Percentiles rank a stretch among this genome's conserved stretches.
Conservation (phyloP, 2,797 vertebrate genomes). For the Agapornis canus region DNA sequence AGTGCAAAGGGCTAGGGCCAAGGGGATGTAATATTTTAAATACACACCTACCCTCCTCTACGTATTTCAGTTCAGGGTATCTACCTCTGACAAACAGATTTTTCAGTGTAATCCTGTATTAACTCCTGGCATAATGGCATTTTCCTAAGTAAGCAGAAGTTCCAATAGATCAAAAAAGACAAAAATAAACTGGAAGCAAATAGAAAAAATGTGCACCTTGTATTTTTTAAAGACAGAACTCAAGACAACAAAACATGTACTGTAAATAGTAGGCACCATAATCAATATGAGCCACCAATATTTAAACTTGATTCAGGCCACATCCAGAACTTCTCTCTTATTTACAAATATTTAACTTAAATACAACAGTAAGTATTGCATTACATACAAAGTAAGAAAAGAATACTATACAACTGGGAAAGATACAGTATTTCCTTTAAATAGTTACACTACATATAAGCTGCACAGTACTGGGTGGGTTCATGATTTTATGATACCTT, state of each 20-base stretch:
- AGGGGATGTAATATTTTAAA: background rate
- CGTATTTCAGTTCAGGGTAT: background rate
- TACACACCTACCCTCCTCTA: background rate
- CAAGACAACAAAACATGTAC: slow-evolving; percentile 73
- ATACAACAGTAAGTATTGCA: slow-evolving; percentile 86
- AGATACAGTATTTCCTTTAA: slow-evolving; percentile 67
- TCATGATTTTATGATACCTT: slow-evolving; percentile 96
- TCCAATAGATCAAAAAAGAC: background rate
- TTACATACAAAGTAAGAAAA: slow-evolving; percentile 86
- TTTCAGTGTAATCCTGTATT: background rate
- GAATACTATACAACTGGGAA: slow-evolving; percentile 80
- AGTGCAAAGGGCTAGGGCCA: background rate
- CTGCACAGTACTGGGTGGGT: slow-evolving; percentile 34
- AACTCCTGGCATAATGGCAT: background rate
- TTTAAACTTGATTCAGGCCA: slow-evolving; percentile 84
- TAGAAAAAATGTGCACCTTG: slow-evolving; percentile 75
- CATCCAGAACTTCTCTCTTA: slow-evolving; percentile 86
- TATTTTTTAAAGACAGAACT: slow-evolving; percentile 85
- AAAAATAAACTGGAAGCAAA: slow-evolving; percentile 64
- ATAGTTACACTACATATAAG: slow-evolving; percentile 61
- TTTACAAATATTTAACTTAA: slow-evolving; percentile 97
- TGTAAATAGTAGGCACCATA: slow-evolving; percentile 76
- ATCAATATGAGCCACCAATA: slow-evolving; percentile 81
- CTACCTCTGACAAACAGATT: background rate
- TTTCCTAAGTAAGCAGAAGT: background rate